Evolutionary conservation across 2,113 vertebrate species (phyloP), one percentile per base, ranked within the genome.

Genomic region (Falco punctatus): DNA sequence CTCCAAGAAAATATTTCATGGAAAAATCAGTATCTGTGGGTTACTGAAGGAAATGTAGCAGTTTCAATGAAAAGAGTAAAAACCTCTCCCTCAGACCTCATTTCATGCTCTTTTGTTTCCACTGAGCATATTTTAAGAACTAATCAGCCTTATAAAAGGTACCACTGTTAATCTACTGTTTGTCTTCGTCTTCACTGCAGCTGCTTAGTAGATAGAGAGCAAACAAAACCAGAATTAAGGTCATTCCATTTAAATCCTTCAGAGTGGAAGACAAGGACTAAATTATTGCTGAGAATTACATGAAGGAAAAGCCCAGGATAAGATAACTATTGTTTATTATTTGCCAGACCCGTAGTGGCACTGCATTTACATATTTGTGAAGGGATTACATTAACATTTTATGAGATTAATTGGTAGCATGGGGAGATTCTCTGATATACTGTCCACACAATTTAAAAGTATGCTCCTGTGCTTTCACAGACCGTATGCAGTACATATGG

Each of bases 171-270:
- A 98, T 97, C 97, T 98, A 98, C 97, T 98, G 98, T 98, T 98
- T 98, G 97, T 95, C 98, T 98, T 98, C 88, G 83, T 98, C 97
- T 98, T 98, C 97, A 97, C 80, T 94, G 97, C 97, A 97, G 96
- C 97, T 97, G 97, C 97, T 98, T 98, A 97, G 97, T 59, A 97
- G 98, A 98, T 94, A 97, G 94, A 98, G 95, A 97, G 97, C 98
- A 98, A 98, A 98, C 98, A 98, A 98, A 98, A 97, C 72, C 77
- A 98, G 98, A 98, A 98, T 98, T 98, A 98, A 98, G 97, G 97
- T 98, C 97, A 98, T 98, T 98, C 97, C 97, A 97, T 98, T 98
- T 98, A 98, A 98, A 98, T 98, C 98, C 97, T 98, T 97, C 95
- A 97, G 96, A 97, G 92, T 97, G 96, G 97, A 97, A 98, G 96